Conservation (phyloP, 2,888 invertebrate species). For the Cetonia aurata region DNA sequence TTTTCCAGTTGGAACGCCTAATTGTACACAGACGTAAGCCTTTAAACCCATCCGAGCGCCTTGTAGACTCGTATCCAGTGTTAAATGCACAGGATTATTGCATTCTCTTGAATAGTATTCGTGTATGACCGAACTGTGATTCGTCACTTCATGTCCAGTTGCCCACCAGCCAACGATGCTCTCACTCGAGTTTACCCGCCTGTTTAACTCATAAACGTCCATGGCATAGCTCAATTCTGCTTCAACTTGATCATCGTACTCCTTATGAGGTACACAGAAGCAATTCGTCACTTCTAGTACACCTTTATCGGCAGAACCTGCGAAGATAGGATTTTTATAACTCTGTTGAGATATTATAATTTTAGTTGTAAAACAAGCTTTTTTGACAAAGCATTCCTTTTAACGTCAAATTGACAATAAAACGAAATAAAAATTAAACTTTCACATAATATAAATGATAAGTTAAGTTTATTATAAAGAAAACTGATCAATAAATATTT, state of each 20-base stretch:
- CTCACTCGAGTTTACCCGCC: conserved; percentile 92
- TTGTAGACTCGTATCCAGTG: conserved; percentile 92
- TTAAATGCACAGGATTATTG: conserved; percentile 94
- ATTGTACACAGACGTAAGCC: conserved; percentile 91
- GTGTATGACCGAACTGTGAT: conserved; percentile 96
- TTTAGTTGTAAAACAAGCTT: too few relatives aligned
- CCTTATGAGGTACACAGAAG: conserved; percentile 99
- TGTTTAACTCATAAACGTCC: conserved; percentile 94
- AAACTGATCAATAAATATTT: too few relatives aligned
- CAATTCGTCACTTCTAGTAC: conserved; percentile 98
- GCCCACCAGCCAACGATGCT: conserved; percentile 99
- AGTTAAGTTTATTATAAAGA: too few relatives aligned
- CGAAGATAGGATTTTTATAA: conserved; percentile 49
- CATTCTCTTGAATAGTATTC: conserved; percentile 97
- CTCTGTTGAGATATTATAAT: too few relatives aligned
- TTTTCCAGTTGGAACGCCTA: conserved; percentile 95
- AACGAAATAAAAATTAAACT: too few relatives aligned
- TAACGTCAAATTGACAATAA: too few relatives aligned
- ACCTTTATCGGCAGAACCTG: conserved; percentile 91
- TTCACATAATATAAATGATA: too few relatives aligned
- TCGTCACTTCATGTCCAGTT: conserved; percentile 96
- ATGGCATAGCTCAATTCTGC: conserved; percentile 97
- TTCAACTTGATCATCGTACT: conserved; percentile 97
- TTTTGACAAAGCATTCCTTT: too few relatives aligned
- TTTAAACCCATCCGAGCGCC: conserved; percentile 93